Evolutionary conservation across 1,140 invertebrate species (phyloP).

Genomic region (Cherax destructor): DNA sequence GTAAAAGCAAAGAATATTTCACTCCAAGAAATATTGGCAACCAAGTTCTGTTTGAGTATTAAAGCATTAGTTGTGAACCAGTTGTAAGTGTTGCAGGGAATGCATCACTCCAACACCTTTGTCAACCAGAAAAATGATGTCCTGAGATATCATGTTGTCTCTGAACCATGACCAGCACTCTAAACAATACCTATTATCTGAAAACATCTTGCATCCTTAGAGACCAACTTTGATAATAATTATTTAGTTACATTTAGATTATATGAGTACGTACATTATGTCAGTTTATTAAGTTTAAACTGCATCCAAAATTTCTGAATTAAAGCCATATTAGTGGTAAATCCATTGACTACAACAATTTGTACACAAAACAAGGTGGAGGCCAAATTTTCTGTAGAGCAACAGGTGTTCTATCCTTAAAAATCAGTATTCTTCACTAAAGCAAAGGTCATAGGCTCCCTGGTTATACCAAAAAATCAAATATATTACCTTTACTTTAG

Average conservation of each 20-base stretch:
- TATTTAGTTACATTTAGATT: not conserved
- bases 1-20: constrained; percentile 45
- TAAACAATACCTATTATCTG: not conserved
- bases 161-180: not conserved
- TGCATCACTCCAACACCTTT: not conserved
- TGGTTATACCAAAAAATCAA: not conserved
- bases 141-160: not conserved
- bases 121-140: not conserved
- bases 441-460: not conserved
- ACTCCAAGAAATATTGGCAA: constrained; percentile 41
- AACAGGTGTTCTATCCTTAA: not conserved
- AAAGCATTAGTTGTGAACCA: not conserved
- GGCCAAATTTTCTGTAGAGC: constrained; percentile 33
- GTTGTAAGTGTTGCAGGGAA: not conserved
- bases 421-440: not conserved
- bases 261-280: not conserved
- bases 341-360: not conserved
- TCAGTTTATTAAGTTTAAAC: not conserved
- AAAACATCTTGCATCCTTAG: not conserved
- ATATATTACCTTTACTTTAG: constrained; percentile 23
- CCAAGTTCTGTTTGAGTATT: constrained; percentile 2
- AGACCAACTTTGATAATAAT: not conserved
- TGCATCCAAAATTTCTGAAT: not conserved
- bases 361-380: constrained; percentile 1
- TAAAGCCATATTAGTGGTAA: not conserved